Base-by-base conservation (phyloP, 2,797 vertebrate species). In the Cirrhinus mrigala region DNA sequence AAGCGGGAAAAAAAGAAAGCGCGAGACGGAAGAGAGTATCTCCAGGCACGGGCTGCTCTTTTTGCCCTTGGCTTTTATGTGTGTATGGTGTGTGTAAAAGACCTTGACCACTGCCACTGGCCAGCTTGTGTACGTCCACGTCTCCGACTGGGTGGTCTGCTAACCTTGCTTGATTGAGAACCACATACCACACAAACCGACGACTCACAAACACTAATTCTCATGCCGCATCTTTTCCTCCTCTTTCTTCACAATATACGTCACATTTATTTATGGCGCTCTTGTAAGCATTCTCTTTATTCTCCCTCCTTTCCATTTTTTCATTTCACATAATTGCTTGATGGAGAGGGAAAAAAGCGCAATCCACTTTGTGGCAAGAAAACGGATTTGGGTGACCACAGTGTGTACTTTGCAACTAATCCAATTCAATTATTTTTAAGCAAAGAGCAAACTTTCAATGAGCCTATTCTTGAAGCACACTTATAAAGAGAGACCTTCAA, bases 131-230 rank as follows among this genome's bases (percentile, higher is more conserved):
- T 81, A 82, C 64, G 70, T 90, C 85, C 81, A 84, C 50, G 81
- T 71, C 58, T 71, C 91, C 69, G 86, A 83, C 83, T 95, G 94
- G 95, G 95, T 96, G 95, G 95, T 95, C 95, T 74, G 62, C 85
- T 86, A 89, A 86, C 81, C 84, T 89, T 85, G 88, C 44, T 78
- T 81, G 81, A 83, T 83, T 79, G 77, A 89, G 88, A 85, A 87
- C 85, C 90, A 44, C 50, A 85, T 52, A 85, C 85, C 84, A 83
- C 79, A 78, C 81, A 87, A 52, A 86, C 78, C 80, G 66, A 83
- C 66, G 18, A n/a, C 15, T 44, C 78, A 90, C 86, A 91, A 46
- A 81, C 81, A 88, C 77, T 79, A 15, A 77, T 48, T 87, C 56
- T 81, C 33, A 71, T 60, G 12, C 77, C n/a, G 18, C 64, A 84